These are phyloP conservation scores for Perizoma affinitatum DNA, from an alignment of 2,888 invertebrate genomes.

Conservation along the genomic window DNA sequence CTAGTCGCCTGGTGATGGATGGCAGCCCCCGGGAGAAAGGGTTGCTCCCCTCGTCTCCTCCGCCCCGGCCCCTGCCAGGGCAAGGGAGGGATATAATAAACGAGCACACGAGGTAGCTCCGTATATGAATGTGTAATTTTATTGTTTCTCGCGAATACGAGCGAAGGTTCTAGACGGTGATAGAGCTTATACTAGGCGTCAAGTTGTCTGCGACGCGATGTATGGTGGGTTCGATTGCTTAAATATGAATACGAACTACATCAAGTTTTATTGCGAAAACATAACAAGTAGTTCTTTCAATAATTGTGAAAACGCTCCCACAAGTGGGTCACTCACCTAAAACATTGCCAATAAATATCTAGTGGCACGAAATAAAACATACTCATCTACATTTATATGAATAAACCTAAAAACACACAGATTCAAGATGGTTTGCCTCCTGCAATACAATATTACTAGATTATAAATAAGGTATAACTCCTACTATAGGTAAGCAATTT, in stretches of 20 bases:
- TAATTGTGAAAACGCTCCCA: too few species aligned
- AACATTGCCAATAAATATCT: too few species aligned
- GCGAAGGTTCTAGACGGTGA: constrained; percentile 24
- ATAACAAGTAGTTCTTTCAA: too few species aligned
- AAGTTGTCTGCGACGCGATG: constrained; percentile 25
- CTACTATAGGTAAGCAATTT: constrained; percentile 1
- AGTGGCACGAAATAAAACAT: too few species aligned
- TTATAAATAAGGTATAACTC: not conserved
- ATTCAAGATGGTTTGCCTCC: too few species aligned
- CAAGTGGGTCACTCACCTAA: too few species aligned
- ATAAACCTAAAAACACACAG: too few species aligned
- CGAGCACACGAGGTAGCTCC: constrained; percentile 50
- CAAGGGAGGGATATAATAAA: constrained; percentile 43
- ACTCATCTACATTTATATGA: too few species aligned
- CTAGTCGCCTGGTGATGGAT: constrained; percentile 75
- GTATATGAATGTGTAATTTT: constrained; percentile 63
- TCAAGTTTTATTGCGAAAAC: not conserved
- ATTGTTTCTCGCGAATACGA: constrained; percentile 39
- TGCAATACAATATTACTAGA: too few species aligned
- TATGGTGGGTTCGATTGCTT: constrained; percentile 1
- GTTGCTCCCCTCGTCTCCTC: constrained; percentile 52
- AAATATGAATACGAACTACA: constrained; percentile 8
- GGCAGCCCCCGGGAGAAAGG: constrained; percentile 66
- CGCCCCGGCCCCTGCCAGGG: too few species aligned
- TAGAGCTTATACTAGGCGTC: constrained; percentile 29